Base-by-base conservation (phyloP, 2,797 vertebrate genomes). In the Lithobates sylvaticus region DNA sequence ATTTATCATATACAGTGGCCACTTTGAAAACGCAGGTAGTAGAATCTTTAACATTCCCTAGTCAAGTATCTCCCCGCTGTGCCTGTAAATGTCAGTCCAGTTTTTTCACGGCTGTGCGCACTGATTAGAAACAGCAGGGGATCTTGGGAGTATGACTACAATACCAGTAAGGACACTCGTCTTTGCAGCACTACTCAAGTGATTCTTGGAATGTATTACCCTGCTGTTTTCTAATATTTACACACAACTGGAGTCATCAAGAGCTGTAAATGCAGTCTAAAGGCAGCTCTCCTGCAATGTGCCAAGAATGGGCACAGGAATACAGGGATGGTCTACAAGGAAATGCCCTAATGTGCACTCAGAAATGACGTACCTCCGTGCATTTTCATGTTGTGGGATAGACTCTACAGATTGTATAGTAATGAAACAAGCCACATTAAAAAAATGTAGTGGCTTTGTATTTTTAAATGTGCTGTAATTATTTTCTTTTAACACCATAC, bases 201-300 rank as follows among this genome's bases (percentile, higher is more conserved):
- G 95, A 95, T 96, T 97, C 96, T 96, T 93, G 94, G 95, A 96
- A 96, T 94, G 94, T 94, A 94, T 95, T 95, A 95, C 93, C 97
- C 97, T 89, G 96, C 97, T 97, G 97, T 96, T 96, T 98, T 97
- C 96, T 97, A 98, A 98, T 98, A 97, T 98, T 98, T 97, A 98
- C 97, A 97, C 97, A 98, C 97, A 97, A 97, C 96, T 96, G 96
- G 94, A 97, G 95, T 95, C 95, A 95, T 94, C 93, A 92, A 92
- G 93, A 93, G 93, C 93, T 92, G 94, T 93, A 93, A 95, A 93
- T 91, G 94, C 93, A 90, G 93, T 91, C 92, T 91, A 92, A 93
- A 93, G 92, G 93, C 91, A 85, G 92, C 89, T 85, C 65, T 90
- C 91, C 91, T 92, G 92, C 90, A 94, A 93, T 94, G 92, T 94